Conservation (phyloP, 1,140 invertebrate genomes). For the Drosophila yakuba region DNA sequence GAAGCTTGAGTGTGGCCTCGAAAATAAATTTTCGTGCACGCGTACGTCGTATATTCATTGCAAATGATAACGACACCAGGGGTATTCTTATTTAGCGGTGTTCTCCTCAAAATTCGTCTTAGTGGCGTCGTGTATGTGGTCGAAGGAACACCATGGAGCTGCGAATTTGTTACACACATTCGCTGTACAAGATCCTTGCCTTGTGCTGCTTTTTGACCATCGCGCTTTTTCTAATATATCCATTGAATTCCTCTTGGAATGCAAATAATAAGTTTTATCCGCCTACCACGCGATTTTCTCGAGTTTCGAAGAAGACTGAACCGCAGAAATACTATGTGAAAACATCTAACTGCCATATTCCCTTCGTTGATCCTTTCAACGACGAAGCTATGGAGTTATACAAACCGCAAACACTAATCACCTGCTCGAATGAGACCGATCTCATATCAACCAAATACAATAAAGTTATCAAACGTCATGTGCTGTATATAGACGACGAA, state of each 20-base stretch:
- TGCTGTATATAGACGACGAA: conserved; percentile 59
- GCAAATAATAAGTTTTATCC: not conserved
- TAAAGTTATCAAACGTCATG: conserved; percentile 29
- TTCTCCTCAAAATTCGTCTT: no score
- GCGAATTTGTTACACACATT: conserved; percentile 1
- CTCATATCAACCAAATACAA: conserved; percentile 84
- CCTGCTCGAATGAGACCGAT: conserved; percentile 85
- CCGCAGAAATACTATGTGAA: conserved; percentile 8
- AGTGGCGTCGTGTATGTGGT: conserved; percentile 7
- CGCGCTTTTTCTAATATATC: not conserved
- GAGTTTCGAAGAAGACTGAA: not conserved
- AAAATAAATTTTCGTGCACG: no score
- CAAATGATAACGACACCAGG: no score
- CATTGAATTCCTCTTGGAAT: not conserved
- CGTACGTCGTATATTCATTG: no score
- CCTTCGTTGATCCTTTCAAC: conserved; percentile 88
- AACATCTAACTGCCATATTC: conserved; percentile 33
- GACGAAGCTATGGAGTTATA: conserved; percentile 87
- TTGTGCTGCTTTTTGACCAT: conserved; percentile 9
- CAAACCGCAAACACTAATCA: conserved; percentile 86
- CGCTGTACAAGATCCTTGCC: conserved; percentile 14
- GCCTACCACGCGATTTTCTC: not conserved
- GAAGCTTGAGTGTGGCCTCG: no score
- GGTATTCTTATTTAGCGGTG: no score
- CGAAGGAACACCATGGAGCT: conserved; percentile 23